A percentile compares a stretch with the other conserved stretches of the same genome.
Conservation (phyloP, 2,888 invertebrate species). For the Dynastes tityus region DNA sequence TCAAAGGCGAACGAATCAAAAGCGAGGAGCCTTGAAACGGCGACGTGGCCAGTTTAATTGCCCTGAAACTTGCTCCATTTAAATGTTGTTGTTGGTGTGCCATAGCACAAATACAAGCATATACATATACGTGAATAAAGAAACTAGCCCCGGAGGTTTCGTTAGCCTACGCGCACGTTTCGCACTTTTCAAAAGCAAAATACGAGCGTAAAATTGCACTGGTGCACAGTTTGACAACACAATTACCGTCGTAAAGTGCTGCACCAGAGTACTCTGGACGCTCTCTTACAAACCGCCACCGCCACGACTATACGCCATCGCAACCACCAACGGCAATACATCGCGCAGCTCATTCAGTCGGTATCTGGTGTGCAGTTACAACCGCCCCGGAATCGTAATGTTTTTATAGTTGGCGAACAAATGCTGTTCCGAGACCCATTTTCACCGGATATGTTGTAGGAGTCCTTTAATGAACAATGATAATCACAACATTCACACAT, state of each 20-base stretch:
- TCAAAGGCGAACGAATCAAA: slow-evolving; percentile 57
- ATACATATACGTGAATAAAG: slow-evolving; percentile 34
- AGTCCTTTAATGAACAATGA: slow-evolving; percentile 46
- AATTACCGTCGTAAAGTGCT: slow-evolving; percentile 69
- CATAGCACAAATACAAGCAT: slow-evolving; percentile 22
- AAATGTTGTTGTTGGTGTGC: slow-evolving; percentile 30
- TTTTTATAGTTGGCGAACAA: slow-evolving; percentile 64
- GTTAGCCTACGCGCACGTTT: slow-evolving; percentile 34
- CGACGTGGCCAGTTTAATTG: slow-evolving; percentile 43
- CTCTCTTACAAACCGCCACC: slow-evolving; percentile 20
- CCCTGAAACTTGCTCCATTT: slow-evolving; percentile 42
- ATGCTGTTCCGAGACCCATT: slow-evolving; percentile 45
- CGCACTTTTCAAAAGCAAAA: slow-evolving; percentile 50
- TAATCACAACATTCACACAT: slow-evolving; percentile 39
- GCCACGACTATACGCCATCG: slow-evolving; percentile 13
- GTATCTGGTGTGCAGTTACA: slow-evolving; percentile 69
- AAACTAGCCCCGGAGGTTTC: slow-evolving; percentile 29
- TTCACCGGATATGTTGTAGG: slow-evolving; percentile 45
- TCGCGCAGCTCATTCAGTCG: slow-evolving; percentile 49
- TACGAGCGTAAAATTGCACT: slow-evolving; percentile 57
- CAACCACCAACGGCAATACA: slow-evolving; percentile 21
- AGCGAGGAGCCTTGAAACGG: slow-evolving; percentile 47
- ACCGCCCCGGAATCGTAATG: slow-evolving; percentile 69
- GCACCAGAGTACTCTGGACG: slow-evolving; percentile 60
- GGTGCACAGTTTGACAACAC: slow-evolving; percentile 66